A percentile compares a stretch with the other conserved stretches of the same genome.
These are phyloP conservation scores for Todiramphus chloris DNA, from an alignment of 2,113 vertebrate genomes.

Conservation along the genomic window DNA sequence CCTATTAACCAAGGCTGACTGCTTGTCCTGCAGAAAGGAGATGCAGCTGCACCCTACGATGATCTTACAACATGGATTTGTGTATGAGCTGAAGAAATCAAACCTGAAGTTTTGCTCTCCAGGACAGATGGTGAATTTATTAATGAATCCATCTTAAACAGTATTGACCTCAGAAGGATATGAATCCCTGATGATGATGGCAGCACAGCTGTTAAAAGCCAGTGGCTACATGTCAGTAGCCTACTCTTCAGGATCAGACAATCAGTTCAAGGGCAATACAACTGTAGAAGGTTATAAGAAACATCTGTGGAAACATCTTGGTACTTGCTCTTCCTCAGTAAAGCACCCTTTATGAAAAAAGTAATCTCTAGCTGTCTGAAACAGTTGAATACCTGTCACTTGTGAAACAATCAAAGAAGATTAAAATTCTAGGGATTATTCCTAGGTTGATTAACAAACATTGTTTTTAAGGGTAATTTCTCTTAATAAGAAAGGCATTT, in stretches of 20 bases:
- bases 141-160: not conserved
- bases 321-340: not conserved
- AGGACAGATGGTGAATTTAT: constrained; percentile 18
- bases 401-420: not conserved
- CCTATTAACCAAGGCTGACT: not conserved
- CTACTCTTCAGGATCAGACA: not conserved
- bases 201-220: constrained; percentile 12
- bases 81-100: not conserved
- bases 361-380: not conserved
- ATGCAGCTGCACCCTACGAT: not conserved
- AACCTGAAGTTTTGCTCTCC: not conserved
- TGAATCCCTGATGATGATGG: not conserved
- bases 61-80: not conserved
- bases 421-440: not conserved
- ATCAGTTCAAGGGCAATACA: not conserved
- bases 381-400: not conserved
- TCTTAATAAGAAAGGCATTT: not conserved
- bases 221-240: not conserved
- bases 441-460: not conserved
- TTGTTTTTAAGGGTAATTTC: not conserved
- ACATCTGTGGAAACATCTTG: not conserved
- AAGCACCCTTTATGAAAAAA: not conserved
- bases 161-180: not conserved
- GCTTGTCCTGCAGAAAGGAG: not conserved
- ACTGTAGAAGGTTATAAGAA: not conserved